phyloP scores from a whole-genome alignment of 2,888 invertebrate species.

The Marronus borbonicus region DNA sequence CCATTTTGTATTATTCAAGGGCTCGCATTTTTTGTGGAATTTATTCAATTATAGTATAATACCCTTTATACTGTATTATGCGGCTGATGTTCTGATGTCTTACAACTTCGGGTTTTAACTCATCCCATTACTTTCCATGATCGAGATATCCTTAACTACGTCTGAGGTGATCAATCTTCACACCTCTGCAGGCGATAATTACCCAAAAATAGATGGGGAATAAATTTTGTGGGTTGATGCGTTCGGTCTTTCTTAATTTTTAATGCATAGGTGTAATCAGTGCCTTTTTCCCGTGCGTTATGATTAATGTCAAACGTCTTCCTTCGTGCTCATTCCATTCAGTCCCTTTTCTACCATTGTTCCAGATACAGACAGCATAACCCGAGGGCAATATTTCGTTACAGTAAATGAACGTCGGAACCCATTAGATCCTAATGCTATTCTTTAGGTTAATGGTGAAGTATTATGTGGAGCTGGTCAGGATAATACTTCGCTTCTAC shows the following conservation, averaged over 20 bases:
- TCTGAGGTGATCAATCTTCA: conserved; percentile 18
- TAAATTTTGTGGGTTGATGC: conserved; percentile 25
- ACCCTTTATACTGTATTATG: no score
- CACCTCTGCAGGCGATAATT: conserved; percentile 34
- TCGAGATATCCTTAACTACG: background rate
- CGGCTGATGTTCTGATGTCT: no score
- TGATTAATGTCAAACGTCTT: conserved; percentile 27
- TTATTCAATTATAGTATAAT: no score
- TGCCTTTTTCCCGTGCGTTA: background rate
- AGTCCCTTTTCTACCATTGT: background rate
- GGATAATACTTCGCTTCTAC: no score
- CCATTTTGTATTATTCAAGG: no score
- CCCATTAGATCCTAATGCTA: conserved; percentile 12
- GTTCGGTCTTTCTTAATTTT: conserved; percentile 1
- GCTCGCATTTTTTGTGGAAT: no score
- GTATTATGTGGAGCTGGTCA: no score
- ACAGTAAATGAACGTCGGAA: background rate
- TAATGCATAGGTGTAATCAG: conserved; percentile 7
- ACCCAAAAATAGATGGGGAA: conserved; percentile 29
- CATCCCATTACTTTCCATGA: background rate
- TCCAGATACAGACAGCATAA: background rate
- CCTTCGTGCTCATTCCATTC: background rate
- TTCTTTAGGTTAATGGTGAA: background rate
- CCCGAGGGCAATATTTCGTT: conserved; percentile 18
- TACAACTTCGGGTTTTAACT: background rate